Conservation (phyloP, 2,113 vertebrate genomes). For the Ailuropoda melanoleuca region DNA sequence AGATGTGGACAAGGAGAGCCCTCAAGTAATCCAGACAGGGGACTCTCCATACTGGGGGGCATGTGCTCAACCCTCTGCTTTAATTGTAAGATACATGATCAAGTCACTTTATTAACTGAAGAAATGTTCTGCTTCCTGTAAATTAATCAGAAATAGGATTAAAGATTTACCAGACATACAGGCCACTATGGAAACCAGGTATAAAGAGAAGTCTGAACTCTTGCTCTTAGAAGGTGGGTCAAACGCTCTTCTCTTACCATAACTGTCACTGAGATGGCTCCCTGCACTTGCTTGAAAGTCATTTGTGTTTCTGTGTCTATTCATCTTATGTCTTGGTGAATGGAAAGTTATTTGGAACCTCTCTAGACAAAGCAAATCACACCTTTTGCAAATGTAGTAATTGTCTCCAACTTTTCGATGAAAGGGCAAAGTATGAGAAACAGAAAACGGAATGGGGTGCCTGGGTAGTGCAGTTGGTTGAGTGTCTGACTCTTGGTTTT, state of each 20-base stretch:
- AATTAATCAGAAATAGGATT: constrained; percentile 18
- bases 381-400: background rate
- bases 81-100: constrained; percentile 25
- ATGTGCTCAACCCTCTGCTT: background rate
- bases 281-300: background rate
- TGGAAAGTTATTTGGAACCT: background rate
- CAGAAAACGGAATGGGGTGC: background rate
- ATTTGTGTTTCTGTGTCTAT: constrained; percentile 21
- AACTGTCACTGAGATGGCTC: background rate
- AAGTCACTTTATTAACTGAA: constrained; percentile 6
- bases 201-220: background rate
- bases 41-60: background rate
- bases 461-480: background rate
- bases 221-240: background rate
- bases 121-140: constrained; percentile 18
- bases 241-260: background rate
- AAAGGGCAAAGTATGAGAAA: constrained; percentile 25
- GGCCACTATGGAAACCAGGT: background rate
- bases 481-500: background rate
- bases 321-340: background rate
- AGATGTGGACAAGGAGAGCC: background rate
- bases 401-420: background rate
- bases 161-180: constrained; percentile 10
- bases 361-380: background rate
- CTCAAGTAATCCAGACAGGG: background rate